Percentiles rank a stretch among this genome's conserved stretches.
phyloP scores from a whole-genome alignment of 2,113 vertebrate genomes.

The Falcunculus frontatus region DNA sequence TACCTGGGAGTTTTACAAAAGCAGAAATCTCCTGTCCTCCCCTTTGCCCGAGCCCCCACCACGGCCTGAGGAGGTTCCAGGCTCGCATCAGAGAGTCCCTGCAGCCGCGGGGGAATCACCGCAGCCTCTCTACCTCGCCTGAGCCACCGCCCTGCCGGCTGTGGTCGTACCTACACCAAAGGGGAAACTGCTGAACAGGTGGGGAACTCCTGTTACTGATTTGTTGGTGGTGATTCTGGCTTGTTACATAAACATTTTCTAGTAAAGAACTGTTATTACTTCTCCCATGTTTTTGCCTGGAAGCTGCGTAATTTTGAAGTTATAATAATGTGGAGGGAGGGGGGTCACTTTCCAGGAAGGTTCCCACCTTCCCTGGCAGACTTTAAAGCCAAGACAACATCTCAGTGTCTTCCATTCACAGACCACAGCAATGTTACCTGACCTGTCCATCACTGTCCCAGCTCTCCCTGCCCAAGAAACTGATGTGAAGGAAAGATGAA shows the following conservation, averaged over 20 bases:
- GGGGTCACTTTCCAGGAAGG: background rate
- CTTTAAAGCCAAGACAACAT: background rate
- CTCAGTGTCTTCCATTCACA: background rate
- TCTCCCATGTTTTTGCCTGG: background rate
- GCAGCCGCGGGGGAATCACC: background rate
- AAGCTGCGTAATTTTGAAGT: background rate
- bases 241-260: background rate
- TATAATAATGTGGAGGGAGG: background rate
- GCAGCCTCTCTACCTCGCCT: background rate
- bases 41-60: too few relatives aligned
- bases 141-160: background rate
- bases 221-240: background rate
- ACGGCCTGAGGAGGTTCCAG: background rate
- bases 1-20: background rate
- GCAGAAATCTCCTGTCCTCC: background rate
- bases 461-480: background rate
- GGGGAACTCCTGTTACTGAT: background rate
- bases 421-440: background rate
- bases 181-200: background rate
- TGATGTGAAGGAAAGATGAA: background rate
- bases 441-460: background rate
- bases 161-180: background rate
- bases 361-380: background rate
- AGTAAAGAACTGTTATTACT: background rate
- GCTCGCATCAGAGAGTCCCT: background rate